Conservation (phyloP, 2,797 vertebrate species). For the Lindbergichthys nudifrons region DNA sequence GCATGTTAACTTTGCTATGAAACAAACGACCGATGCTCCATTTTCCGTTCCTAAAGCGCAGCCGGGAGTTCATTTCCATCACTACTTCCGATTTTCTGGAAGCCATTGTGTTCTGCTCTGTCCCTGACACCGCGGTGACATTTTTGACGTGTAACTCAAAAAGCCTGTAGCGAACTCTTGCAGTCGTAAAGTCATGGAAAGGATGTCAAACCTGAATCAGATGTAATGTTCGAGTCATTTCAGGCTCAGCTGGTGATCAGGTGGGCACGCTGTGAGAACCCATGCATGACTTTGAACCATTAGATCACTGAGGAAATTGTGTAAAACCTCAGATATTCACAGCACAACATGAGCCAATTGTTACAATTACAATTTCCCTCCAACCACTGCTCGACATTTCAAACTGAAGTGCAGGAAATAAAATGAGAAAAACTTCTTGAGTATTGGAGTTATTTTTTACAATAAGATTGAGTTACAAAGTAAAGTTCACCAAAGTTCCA, state of each 20-base stretch:
- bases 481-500: background rate
- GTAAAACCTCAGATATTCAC: conserved; percentile 23
- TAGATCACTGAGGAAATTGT: conserved; percentile 25
- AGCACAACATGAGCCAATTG: conserved; percentile 12
- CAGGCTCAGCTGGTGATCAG: conserved; percentile 30
- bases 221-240: conserved; percentile 51
- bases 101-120: conserved; percentile 55
- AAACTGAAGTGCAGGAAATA: conserved; percentile 4
- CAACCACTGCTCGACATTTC: conserved; percentile 7
- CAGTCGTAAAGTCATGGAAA: conserved; percentile 49
- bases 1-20: conserved; percentile 27
- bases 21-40: conserved; percentile 24
- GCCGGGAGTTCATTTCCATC: conserved; percentile 55
- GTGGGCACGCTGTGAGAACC: conserved; percentile 26
- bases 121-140: conserved; percentile 54
- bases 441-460: background rate
- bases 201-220: conserved; percentile 49
- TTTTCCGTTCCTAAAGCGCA: conserved; percentile 52
- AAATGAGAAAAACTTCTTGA: background rate
- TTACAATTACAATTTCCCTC: background rate
- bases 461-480: background rate
- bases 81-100: conserved; percentile 16
- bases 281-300: conserved; percentile 36
- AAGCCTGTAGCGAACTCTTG: conserved; percentile 56
- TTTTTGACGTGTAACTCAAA: conserved; percentile 59